Percentiles rank a stretch among this genome's conserved stretches.
phyloP scores from a whole-genome alignment of 1,140 invertebrate species.

The Drosophila dunni region DNA sequence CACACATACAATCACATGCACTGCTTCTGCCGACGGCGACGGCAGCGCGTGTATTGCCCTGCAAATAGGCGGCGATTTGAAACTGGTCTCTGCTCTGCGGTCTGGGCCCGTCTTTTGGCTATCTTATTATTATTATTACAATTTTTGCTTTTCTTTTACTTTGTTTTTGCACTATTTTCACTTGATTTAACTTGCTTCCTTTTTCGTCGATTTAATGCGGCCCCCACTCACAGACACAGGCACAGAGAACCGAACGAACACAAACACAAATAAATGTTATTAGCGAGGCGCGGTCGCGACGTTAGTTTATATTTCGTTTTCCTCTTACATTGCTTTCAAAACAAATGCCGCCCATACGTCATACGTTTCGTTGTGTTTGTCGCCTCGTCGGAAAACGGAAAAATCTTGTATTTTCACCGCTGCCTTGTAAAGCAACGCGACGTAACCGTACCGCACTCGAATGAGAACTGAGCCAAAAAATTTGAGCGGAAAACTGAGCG shows the following conservation, averaged over 20 bases:
- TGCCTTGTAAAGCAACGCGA: conserved; percentile 50
- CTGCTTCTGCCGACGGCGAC: conserved; percentile 44
- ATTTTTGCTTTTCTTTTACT: conserved; percentile 36
- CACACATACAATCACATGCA: conserved; percentile 38
- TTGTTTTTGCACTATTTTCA: conserved; percentile 74
- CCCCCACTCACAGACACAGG: conserved; percentile 28
- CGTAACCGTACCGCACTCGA: conserved; percentile 71
- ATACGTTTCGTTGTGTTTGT: conserved; percentile 39
- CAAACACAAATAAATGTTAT: conserved; percentile 49
- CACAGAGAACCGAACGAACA: conserved; percentile 7
- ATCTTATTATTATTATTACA: conserved; percentile 74
- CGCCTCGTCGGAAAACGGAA: conserved; percentile 66
- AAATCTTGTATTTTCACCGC: conserved; percentile 67
- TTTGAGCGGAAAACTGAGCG: conserved; percentile 60
- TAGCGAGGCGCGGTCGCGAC: conserved; percentile 66
- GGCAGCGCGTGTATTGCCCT: conserved; percentile 56
- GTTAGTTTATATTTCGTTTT: conserved; percentile 66
- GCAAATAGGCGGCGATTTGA: conserved; percentile 75
- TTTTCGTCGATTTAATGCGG: conserved; percentile 57
- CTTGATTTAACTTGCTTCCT: conserved; percentile 52
- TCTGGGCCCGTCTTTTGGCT: conserved; percentile 63
- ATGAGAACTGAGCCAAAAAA: conserved; percentile 69
- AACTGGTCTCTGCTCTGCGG: conserved; percentile 68
- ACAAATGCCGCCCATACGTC: conserved; percentile 69
- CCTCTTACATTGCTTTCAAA: conserved; percentile 73